Evolutionary conservation across 2,113 vertebrate genomes (phyloP), one percentile per base, ranked within the genome.

Genomic region (Tupaia chinensis): DNA sequence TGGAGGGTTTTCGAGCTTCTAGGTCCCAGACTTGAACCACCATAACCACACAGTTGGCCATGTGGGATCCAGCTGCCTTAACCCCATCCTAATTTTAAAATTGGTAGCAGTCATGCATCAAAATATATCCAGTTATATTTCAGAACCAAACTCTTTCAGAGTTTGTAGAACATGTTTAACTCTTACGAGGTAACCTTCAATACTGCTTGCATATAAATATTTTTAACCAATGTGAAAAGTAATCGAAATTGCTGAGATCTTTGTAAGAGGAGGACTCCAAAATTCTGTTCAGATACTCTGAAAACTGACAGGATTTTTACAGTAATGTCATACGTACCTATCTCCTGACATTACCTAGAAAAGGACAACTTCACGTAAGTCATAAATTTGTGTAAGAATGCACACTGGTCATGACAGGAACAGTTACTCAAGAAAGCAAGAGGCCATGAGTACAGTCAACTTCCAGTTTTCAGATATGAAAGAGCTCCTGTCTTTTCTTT

Each of bases 361-460:
- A 66, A 91, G n/a, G n/a, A 81, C 76, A 79, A 84, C 22, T 73
- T 86, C 9, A 86, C 22, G 65, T 73, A 94, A 94, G 56, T 44
- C 15, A 65, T 12, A 73, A 60, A 82, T 90, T 89, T 61, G 65
- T 76, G 60, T 12, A 90, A 72, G 34, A 84, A 96, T 22, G 16
- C 25, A 85, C 7, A n/a, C 1, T 54, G 27, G 53, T 89, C 79
- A 91, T 66, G 63, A 80, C 58, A 54, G 65, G 17, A 96, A 93
- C 77, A 78, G 94, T 83, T 82, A 94, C 60, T 89, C 78, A 89
- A 61, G 86, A 79, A 94, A 91, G 92, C n/a, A 84, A 97, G 97
- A 97, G 54, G 61, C 88, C 63, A 54, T n/a, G 95, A 63, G 15
- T 91, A 7, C 44, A 95, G 54, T 32, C 85, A 91, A 88, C 13